phyloP scores from a whole-genome alignment of 2,888 invertebrate species.

The Ellobium chinense region DNA sequence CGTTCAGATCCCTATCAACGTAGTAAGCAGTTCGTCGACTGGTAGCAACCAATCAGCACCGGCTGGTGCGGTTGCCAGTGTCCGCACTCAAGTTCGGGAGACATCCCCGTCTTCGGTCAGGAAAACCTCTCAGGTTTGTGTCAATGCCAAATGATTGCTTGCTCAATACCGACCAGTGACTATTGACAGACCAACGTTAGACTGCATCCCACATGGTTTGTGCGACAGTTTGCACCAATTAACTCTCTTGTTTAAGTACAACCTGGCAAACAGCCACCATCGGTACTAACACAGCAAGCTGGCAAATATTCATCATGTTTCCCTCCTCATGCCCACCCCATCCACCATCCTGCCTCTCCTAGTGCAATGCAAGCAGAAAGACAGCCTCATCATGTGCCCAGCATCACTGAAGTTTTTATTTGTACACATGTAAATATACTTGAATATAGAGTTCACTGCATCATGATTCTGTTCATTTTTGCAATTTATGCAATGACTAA shows the following conservation, averaged over 20 bases:
- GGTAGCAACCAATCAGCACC: not conserved
- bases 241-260: too few relatives aligned
- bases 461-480: too few relatives aligned
- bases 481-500: too few relatives aligned
- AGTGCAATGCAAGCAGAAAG: not conserved
- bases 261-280: too few relatives aligned
- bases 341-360: not conserved
- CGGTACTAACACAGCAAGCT: not conserved
- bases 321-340: not conserved
- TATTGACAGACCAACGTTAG: not conserved
- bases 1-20: slow-evolving; percentile 72
- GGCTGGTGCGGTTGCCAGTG: slow-evolving; percentile 47
- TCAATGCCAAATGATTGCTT: slow-evolving; percentile 70
- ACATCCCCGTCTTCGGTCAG: slow-evolving; percentile 68
- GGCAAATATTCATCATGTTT: not conserved
- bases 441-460: too few relatives aligned
- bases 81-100: slow-evolving; percentile 61
- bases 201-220: not conserved
- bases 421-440: too few relatives aligned
- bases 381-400: too few relatives aligned
- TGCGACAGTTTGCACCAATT: too few relatives aligned
- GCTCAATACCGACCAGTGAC: not conserved
- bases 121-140: slow-evolving; percentile 75
- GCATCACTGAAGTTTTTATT: too few relatives aligned
- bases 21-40: slow-evolving; percentile 53